Percentiles rank a stretch among this genome's conserved stretches.
Evolutionary conservation across 2,797 vertebrate species (phyloP).

Genomic region (Aplochiton taeniatus): DNA sequence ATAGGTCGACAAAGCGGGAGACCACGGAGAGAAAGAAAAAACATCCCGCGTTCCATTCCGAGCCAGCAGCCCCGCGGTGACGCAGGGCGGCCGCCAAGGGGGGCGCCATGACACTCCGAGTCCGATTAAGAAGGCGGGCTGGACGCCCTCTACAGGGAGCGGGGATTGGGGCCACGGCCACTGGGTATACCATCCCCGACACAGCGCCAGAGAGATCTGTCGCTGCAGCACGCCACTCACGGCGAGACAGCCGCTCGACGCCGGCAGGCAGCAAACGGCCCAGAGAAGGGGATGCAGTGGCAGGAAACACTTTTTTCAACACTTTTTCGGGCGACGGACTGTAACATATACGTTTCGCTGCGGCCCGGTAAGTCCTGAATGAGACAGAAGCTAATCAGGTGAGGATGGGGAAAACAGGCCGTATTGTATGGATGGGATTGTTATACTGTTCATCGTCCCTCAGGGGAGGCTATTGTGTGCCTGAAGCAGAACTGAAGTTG

Average conservation of each 20-base stretch:
- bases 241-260: constrained; percentile 23
- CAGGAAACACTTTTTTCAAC: neutral
- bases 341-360: neutral
- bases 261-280: constrained; percentile 25
- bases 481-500: constrained; percentile 16
- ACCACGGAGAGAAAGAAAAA: constrained; percentile 9
- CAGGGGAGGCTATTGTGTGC: constrained; percentile 30
- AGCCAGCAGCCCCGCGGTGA: too few species aligned
- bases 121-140: constrained; percentile 40
- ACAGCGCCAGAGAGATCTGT: constrained; percentile 40
- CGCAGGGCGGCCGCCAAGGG: neutral
- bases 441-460: constrained; percentile 11
- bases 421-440: neutral
- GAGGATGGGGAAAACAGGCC: neutral
- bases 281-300: constrained; percentile 24
- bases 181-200: constrained; percentile 34
- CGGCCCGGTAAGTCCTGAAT: neutral
- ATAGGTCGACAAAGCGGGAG: constrained; percentile 11
- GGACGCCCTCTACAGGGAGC: constrained; percentile 25
- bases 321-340: too few species aligned
- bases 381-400: too few species aligned
- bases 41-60: neutral
- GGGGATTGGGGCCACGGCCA: constrained; percentile 39
- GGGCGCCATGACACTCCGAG: constrained; percentile 13
- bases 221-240: constrained; percentile 23